Base-by-base conservation (phyloP, 2,113 vertebrate species). In the Pipa parva region DNA sequence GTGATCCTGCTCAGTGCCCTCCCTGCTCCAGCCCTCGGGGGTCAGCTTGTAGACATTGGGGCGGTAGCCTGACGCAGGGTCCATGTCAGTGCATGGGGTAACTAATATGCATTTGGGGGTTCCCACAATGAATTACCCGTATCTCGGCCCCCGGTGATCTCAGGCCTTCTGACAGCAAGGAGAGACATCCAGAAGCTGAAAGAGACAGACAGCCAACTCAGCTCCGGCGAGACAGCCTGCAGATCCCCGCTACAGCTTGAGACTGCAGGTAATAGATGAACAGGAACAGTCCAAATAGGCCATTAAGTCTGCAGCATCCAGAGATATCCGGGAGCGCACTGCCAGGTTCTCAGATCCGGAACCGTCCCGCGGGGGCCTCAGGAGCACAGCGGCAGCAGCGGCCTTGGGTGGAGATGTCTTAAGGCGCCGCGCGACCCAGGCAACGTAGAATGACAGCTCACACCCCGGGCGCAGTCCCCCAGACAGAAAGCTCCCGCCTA, bases 81-180 rank as follows among this genome's bases (percentile, higher is more conserved):
- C 10, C 42, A n/a, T n/a, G n/a, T n/a, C n/a, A n/a, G n/a, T n/a
- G n/a, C n/a, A n/a, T n/a, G n/a, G n/a, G n/a, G n/a, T n/a, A n/a
- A n/a, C n/a, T n/a, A n/a, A n/a, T n/a, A n/a, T n/a, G n/a, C n/a
- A n/a, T n/a, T n/a, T n/a, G n/a, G n/a, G n/a, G n/a, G n/a, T n/a
- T n/a, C n/a, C n/a, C n/a, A n/a, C n/a, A n/a, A n/a, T n/a, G n/a
- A n/a, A n/a, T 66, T 66, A 67, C 64, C 64, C 52, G 22, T 7
- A 27, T 21, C 31, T 57, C 45, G 18, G 65, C 51, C 55, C 55
- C 56, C 56, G 55, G 18, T 24, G 55, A 51, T 59, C 51, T 68
- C 46, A 68, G 65, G 65, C 65, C 65, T 68, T 57, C 56, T 68
- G 65, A 59, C 56, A 59, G 56, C 56, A 52, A 18, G 3, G 26